A percentile compares a stretch with the other conserved stretches of the same genome.
Conservation (phyloP, 2,797 vertebrate species). For the Lepidocolaptes lacrymiger region DNA sequence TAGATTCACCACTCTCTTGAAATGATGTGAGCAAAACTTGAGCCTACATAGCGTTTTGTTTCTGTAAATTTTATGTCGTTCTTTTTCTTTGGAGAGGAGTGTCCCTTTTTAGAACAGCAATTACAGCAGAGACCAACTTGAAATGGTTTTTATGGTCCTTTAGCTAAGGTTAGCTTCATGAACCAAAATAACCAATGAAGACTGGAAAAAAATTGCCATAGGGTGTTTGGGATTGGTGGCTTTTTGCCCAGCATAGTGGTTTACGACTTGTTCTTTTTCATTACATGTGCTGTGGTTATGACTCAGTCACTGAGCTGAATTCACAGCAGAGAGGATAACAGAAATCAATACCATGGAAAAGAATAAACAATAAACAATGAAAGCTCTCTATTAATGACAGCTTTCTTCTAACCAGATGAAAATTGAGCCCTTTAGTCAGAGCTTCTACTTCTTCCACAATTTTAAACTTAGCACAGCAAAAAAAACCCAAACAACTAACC, state of each 20-base stretch:
- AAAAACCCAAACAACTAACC: background rate
- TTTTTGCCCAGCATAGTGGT: background rate
- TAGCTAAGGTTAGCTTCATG: background rate
- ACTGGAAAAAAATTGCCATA: background rate
- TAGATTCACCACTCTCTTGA: background rate
- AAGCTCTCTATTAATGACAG: slow-evolving; percentile 13
- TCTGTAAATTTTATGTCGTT: background rate
- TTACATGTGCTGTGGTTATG: background rate
- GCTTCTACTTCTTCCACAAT: background rate
- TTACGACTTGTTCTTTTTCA: slow-evolving; percentile 31
- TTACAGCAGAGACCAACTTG: background rate
- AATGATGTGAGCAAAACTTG: fast-evolving
- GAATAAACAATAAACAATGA: slow-evolving; percentile 37
- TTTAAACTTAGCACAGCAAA: background rate
- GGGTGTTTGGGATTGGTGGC: background rate
- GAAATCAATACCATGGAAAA: slow-evolving; percentile 27
- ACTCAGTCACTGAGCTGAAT: background rate
- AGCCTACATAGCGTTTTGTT: background rate
- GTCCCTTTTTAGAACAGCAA: background rate
- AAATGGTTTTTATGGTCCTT: background rate
- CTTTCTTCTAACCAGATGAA: background rate
- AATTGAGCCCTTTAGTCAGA: background rate
- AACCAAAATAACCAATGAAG: background rate
- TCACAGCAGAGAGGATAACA: background rate
- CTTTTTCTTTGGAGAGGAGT: background rate